phyloP scores from a whole-genome alignment of 2,888 invertebrate genomes.

The Eupithecia pulchellata region DNA sequence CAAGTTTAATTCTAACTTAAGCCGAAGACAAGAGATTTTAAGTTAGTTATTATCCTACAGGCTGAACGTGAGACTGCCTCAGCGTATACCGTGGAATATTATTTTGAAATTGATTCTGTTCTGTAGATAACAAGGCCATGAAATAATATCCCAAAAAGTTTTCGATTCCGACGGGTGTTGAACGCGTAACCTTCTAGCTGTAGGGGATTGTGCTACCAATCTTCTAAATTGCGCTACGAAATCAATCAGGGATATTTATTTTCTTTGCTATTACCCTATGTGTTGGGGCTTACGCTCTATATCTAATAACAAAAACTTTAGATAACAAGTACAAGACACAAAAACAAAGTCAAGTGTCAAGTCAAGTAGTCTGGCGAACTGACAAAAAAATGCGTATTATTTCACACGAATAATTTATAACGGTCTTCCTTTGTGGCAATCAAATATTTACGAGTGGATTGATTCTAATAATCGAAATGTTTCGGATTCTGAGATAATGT shows the following conservation, averaged over 20 bases:
- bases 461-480: neutral
- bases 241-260: no score
- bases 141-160: neutral
- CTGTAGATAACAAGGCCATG: neutral
- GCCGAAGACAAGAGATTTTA: slow-evolving; percentile 55
- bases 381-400: neutral
- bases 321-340: neutral
- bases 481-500: neutral
- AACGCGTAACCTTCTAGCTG: no score
- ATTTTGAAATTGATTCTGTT: neutral
- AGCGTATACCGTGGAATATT: slow-evolving; percentile 3
- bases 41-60: slow-evolving; percentile 42
- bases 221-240: no score
- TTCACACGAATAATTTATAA: neutral
- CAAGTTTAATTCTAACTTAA: slow-evolving; percentile 51
- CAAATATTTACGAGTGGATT: neutral
- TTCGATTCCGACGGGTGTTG: no score
- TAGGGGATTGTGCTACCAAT: no score
- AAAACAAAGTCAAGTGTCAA: neutral
- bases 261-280: no score
- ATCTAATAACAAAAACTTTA: no score
- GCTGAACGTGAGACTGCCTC: slow-evolving; percentile 21
- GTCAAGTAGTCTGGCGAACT: neutral
- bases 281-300: no score
- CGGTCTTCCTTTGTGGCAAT: neutral